phyloP scores from a whole-genome alignment of 2,888 invertebrate genomes.

The Patella caerulea region DNA sequence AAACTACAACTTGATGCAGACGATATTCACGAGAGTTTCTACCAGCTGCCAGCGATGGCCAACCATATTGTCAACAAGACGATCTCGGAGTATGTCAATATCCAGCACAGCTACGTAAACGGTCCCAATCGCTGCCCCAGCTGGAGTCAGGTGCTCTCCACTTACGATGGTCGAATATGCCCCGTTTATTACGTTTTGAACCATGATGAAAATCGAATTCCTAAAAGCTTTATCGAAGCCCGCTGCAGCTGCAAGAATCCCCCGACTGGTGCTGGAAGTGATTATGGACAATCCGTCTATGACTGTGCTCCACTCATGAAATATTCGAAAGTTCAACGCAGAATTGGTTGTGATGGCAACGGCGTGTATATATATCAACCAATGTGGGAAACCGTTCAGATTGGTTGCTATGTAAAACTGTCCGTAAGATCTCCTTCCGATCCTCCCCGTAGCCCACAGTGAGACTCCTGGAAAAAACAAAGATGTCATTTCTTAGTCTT shows the following conservation, averaged over 20 bases:
- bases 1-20: not conserved
- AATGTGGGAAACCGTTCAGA: slow-evolving; percentile 16
- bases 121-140: slow-evolving; percentile 9
- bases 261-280: not conserved
- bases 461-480: too few species aligned
- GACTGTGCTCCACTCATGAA: slow-evolving; percentile 11
- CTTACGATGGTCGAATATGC: slow-evolving; percentile 11
- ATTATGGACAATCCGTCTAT: not conserved
- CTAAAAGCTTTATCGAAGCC: slow-evolving; percentile 15
- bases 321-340: slow-evolving; percentile 15
- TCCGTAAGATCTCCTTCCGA: not conserved
- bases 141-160: not conserved
- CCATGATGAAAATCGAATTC: slow-evolving; percentile 17
- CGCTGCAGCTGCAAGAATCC: slow-evolving; percentile 13
- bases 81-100: not conserved
- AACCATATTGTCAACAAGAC: slow-evolving; percentile 13
- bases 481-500: too few species aligned
- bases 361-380: slow-evolving; percentile 14
- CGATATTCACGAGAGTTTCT: slow-evolving; percentile 18
- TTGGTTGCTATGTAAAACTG: slow-evolving; percentile 8
- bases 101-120: not conserved
- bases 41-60: slow-evolving; percentile 12
- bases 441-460: too few species aligned
- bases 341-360: slow-evolving; percentile 10
- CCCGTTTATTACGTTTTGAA: slow-evolving; percentile 20